Evolutionary conservation across 2,797 vertebrate species (phyloP).

Genomic region (Enteromius unitaeniatus): DNA sequence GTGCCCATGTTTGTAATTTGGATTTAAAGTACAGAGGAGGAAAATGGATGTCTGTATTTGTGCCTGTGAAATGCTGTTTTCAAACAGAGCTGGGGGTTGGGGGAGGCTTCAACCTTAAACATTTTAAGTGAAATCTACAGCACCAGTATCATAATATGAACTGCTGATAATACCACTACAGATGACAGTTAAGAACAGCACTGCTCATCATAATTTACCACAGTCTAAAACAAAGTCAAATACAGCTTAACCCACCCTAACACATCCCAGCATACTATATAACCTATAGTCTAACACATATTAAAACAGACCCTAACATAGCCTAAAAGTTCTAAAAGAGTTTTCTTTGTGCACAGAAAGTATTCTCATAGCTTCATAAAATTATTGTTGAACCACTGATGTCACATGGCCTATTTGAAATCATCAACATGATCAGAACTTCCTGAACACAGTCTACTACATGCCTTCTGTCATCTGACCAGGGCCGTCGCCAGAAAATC

Average conservation of each 20-base stretch:
- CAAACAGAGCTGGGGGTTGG: constrained; percentile 41
- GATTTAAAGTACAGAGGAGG: constrained; percentile 23
- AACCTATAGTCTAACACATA: no score
- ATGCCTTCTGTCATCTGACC: no score
- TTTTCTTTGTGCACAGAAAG: no score
- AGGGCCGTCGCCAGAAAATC: no score
- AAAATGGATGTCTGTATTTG: constrained; percentile 35
- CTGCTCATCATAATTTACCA: not conserved
- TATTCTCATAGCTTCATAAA: no score
- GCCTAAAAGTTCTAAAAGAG: no score
- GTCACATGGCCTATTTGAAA: no score
- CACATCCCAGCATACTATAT: not conserved
- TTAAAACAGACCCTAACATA: no score
- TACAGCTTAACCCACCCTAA: not conserved
- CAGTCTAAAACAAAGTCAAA: not conserved
- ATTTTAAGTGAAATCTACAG: not conserved
- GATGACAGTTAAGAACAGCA: not conserved
- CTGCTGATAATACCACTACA: not conserved
- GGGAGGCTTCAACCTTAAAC: constrained; percentile 39
- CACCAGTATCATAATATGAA: constrained; percentile 2
- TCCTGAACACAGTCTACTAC: no score
- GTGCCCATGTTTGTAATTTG: constrained; percentile 1
- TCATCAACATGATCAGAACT: no score
- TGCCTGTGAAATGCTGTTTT: constrained; percentile 34
- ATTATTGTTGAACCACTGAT: no score